Evolutionary conservation across 2,113 vertebrate genomes (phyloP).

Genomic region (Notarius lentiginosus): DNA sequence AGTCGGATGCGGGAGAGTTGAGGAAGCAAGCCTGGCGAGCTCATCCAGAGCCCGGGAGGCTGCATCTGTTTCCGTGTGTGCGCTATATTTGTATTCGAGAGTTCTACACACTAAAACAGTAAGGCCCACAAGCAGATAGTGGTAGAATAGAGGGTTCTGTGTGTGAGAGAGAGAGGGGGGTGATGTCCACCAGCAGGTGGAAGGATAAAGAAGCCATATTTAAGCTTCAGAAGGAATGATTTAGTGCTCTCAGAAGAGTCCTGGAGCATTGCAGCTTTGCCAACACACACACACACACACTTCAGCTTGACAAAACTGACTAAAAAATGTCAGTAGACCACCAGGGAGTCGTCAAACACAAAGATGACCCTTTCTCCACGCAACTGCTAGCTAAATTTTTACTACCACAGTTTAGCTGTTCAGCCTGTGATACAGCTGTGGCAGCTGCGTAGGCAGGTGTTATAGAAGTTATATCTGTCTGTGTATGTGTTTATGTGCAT

Average conservation of each 20-base stretch:
- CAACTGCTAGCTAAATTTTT: conserved; percentile 9
- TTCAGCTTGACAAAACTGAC: conserved; percentile 45
- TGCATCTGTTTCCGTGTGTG: conserved; percentile 41
- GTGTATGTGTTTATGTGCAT: conserved; percentile 37
- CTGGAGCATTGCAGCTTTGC: conserved; percentile 18
- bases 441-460: neutral
- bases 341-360: conserved; percentile 32
- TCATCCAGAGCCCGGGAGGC: conserved; percentile 25
- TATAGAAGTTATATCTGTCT: neutral
- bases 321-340: conserved; percentile 14
- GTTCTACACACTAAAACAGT: neutral
- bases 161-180: neutral
- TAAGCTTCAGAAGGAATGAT: conserved; percentile 39
- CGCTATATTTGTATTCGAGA: neutral
- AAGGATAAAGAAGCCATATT: conserved; percentile 22
- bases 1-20: conserved; percentile 14
- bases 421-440: conserved; percentile 10
- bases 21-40: conserved; percentile 33
- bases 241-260: conserved; percentile 34
- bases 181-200: conserved; percentile 39
- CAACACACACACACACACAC: conserved; percentile 54
- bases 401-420: conserved; percentile 6
- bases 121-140: conserved; percentile 3
- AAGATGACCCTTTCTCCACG: conserved; percentile 9
- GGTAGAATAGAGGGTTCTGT: conserved; percentile 11